Evolutionary conservation across 2,888 invertebrate species (phyloP), one percentile per base, ranked within the genome.

Genomic region (Tridacna crocea): DNA sequence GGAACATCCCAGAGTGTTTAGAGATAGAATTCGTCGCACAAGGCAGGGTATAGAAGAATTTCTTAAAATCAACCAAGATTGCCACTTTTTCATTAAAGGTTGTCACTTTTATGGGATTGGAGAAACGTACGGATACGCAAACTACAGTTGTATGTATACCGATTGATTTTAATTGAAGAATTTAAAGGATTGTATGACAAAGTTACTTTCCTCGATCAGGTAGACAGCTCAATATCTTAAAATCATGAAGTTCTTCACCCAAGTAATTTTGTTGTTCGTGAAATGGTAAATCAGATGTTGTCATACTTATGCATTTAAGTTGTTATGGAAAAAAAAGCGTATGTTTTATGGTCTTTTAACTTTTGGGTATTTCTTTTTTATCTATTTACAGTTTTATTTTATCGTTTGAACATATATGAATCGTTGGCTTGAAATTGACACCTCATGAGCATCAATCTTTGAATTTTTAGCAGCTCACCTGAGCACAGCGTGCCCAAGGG

Each of bases 111-210:
- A 24, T 24, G 55, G 10, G 4, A 1, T 4, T 22, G 13, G n/a
- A 24, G 22, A 24, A 24, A 15, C 13, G 10, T 22, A 19, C 12
- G 3, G 24, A 13, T 63, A 63, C 24, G n/a, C n/a, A 1, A 24
- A 19, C n/a, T 63, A n/a, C n/a, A n/a, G n/a, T n/a, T n/a, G n/a
- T n/a, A 63, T 63, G 13, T 63, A 24, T 63, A 8, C 22, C 63
- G 63, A 24, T 4, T 13, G 13, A 63, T 63, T 15, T 24, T 63
- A 19, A 63, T 63, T 15, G 63, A 63, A 24, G 63, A 63, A 24
- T 63, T 63, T 63, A 63, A 63, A 63, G 63, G 63, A 24, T 24
- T 24, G 13, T 24, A 22, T 24, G 24, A 63, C 24, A 63, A 63
- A 22, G 63, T 63, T 13, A 24, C 22, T 63, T 63, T 8, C 24